A percentile compares a stretch with the other conserved stretches of the same genome.
phyloP scores from a whole-genome alignment of 1,140 invertebrate genomes.

The Calliopsis andreniformis region DNA sequence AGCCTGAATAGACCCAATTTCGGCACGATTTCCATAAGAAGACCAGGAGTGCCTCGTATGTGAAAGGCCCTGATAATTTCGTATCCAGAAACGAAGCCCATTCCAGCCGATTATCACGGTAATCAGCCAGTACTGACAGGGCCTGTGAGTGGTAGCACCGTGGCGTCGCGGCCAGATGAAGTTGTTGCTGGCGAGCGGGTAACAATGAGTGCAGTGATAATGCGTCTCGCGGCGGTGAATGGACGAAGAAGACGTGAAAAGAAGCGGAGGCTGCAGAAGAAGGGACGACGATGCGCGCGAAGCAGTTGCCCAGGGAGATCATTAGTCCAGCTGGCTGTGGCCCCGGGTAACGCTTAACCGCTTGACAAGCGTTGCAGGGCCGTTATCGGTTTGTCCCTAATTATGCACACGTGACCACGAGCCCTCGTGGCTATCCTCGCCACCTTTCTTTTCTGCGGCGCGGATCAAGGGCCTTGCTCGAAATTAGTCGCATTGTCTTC shows the following conservation, averaged over 20 bases:
- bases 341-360: conserved; percentile 64
- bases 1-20: not conserved
- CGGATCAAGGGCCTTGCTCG: conserved; percentile 9
- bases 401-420: conserved; percentile 67
- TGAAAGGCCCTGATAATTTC: conserved; percentile 42
- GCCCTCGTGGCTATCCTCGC: conserved; percentile 26
- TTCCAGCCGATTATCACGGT: conserved; percentile 56
- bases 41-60: conserved; percentile 12
- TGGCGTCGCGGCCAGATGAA: conserved; percentile 61
- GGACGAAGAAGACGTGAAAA: conserved; percentile 51
- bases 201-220: conserved; percentile 73
- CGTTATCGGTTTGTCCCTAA: conserved; percentile 70
- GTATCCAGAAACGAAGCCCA: conserved; percentile 35
- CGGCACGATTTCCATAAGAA: conserved; percentile 23
- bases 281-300: conserved; percentile 46
- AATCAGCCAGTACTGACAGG: conserved; percentile 60
- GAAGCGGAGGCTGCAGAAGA: conserved; percentile 29
- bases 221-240: conserved; percentile 64
- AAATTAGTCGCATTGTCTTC: conserved; percentile 49
- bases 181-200: conserved; percentile 59
- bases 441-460: not conserved
- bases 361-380: conserved; percentile 67
- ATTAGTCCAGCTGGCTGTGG: conserved; percentile 72
- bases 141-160: conserved; percentile 49
- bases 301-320: conserved; percentile 68